Conservation (phyloP, 2,113 vertebrate species). For the Nesoenas mayeri region DNA sequence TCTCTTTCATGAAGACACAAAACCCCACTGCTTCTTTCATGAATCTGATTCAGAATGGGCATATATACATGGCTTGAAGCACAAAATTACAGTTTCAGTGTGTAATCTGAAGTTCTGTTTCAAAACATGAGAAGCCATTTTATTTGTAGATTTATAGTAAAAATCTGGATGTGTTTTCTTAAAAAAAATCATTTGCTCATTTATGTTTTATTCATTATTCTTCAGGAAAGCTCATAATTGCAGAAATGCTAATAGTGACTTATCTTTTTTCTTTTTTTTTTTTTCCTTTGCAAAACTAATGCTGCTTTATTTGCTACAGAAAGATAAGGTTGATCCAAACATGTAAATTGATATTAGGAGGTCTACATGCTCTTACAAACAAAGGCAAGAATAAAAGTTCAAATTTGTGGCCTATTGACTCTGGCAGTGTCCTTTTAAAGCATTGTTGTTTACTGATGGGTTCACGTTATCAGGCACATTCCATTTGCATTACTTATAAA, state of each 20-base stretch:
- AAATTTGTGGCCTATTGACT: neutral
- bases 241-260: neutral
- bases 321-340: neutral
- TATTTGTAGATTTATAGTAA: neutral
- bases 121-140: neutral
- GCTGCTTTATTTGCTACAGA: neutral
- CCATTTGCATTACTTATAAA: constrained; percentile 42
- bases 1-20: neutral
- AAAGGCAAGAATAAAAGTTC: neutral
- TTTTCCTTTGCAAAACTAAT: neutral
- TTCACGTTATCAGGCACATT: neutral
- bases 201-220: neutral
- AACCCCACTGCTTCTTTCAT: neutral
- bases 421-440: neutral
- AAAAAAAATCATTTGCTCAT: neutral
- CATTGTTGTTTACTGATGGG: neutral
- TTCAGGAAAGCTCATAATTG: neutral
- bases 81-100: neutral
- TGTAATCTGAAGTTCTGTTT: neutral
- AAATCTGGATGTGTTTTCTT: neutral
- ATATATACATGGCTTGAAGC: neutral
- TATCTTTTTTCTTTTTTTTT: neutral
- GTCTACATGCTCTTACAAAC: neutral
- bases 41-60: neutral
- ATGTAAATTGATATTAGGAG: neutral